Base-by-base conservation (phyloP, 2,797 vertebrate species). In the Bucorvus abyssinicus region DNA sequence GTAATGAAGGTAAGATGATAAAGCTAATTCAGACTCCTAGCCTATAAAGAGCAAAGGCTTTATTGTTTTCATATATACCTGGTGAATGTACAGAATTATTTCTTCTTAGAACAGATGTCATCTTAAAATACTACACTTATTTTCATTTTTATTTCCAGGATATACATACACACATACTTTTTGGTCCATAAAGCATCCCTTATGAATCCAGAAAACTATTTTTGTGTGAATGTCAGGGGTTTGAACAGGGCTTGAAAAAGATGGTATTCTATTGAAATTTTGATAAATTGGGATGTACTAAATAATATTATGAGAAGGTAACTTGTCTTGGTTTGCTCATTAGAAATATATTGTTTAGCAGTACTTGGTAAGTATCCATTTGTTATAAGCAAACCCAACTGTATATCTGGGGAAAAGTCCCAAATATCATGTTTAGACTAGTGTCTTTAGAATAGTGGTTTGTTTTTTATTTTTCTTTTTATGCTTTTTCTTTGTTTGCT, bases 1-100 rank as follows among this genome's bases (percentile, higher is more conserved):
- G 95, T 93, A 96, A 60, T 95, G 96, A 97, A 97, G 91, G 97
- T 97, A 95, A 97, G 94, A 94, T 42, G 56, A 91, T 84, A 90
- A 91, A 92, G 74, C 57, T 96, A n/a, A 22, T 95, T 94, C 65
- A 82, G 92, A 92, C 86, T 92, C 76, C 47, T 96, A 95, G 91
- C 45, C 40, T 75, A 61, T 74, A 89, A 84, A 94, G 6, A 92
- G 15, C 57, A n/a, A 79, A 85, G 63, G 49, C 64, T 85, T 32
- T 88, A 36, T 60, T 81, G n/a, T 81, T 95, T 84, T 81, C 80
- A 87, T 83, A 74, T 68, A 68, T 44, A 67, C 14, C 10, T 77
- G 20, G 34, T 87, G 22, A 85, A 88, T 75, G 67, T 85, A 63
- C 34, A 40, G 69, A 70, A 57, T 60, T 81, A 90, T 55, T 91